phyloP scores from a whole-genome alignment of 2,888 invertebrate genomes.

The Cheilosia impressa region DNA sequence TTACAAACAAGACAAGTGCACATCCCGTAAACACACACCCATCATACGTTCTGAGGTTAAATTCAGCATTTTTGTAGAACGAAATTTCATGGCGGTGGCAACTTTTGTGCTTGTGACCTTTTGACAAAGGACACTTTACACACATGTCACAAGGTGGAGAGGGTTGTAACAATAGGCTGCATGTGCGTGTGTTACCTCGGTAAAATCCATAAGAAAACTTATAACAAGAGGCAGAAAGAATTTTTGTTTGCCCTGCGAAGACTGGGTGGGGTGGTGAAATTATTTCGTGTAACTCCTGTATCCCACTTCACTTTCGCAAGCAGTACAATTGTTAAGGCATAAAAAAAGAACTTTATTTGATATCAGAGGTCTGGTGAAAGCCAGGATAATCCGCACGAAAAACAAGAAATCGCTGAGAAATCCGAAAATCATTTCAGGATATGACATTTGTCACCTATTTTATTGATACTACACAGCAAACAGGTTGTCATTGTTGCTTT shows the following conservation, averaged over 20 bases:
- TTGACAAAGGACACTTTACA: constrained; percentile 67
- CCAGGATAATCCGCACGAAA: constrained; percentile 28
- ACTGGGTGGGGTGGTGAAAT: constrained; percentile 36
- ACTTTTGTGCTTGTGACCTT: constrained; percentile 26
- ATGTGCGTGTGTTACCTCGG: neutral
- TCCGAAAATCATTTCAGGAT: constrained; percentile 47
- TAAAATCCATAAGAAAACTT: constrained; percentile 30
- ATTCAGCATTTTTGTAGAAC: constrained; percentile 22
- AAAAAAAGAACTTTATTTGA: constrained; percentile 12
- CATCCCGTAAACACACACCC: constrained; percentile 28
- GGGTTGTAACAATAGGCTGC: constrained; percentile 1
- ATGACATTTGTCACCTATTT: constrained; percentile 47
- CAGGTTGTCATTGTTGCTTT: constrained; percentile 49
- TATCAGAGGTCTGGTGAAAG: constrained; percentile 36
- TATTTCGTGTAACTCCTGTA: neutral
- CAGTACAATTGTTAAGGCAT: constrained; percentile 48
- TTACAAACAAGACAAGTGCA: constrained; percentile 61
- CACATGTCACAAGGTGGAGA: constrained; percentile 27
- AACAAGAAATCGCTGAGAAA: constrained; percentile 48
- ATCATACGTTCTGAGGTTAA: constrained; percentile 34
- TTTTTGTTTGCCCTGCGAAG: constrained; percentile 48
- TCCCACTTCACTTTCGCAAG: constrained; percentile 17
- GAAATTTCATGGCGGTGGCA: constrained; percentile 7
- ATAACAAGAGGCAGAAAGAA: constrained; percentile 59
- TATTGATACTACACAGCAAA: constrained; percentile 10